Evolutionary conservation across 1,140 invertebrate species (phyloP).

Genomic region (Drosophila setifemur): DNA sequence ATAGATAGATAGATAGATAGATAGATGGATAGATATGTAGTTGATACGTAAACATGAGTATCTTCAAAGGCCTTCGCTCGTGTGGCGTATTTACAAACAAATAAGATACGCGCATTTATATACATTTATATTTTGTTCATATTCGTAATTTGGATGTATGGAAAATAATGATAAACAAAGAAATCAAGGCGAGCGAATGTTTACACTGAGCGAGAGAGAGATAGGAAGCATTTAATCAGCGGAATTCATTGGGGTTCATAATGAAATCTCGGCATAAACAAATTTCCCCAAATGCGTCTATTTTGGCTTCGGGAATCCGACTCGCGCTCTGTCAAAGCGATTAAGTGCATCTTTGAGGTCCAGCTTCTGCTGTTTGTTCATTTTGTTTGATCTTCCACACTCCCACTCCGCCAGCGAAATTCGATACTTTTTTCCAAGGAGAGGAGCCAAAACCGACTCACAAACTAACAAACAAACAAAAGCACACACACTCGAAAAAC

Average conservation of each 20-base stretch:
- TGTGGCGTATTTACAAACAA: constrained; percentile 65
- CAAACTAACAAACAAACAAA: constrained; percentile 6
- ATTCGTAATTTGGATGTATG: constrained; percentile 12
- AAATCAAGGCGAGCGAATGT: constrained; percentile 66
- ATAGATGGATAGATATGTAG: no score
- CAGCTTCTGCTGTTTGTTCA: constrained; percentile 14
- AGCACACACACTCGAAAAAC: constrained; percentile 14
- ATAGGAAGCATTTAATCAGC: constrained; percentile 44
- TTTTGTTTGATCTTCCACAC: constrained; percentile 24
- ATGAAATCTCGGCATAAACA: constrained; percentile 30
- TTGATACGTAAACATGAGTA: constrained; percentile 2
- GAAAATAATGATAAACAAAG: constrained; percentile 59
- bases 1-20: no score
- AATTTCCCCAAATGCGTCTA: constrained; percentile 14
- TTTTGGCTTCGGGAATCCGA: constrained; percentile 40
- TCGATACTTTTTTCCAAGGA: constrained; percentile 69
- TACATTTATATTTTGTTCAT: constrained; percentile 24
- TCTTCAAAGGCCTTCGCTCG: constrained; percentile 56
- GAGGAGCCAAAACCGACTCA: constrained; percentile 17
- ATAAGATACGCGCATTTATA: constrained; percentile 25
- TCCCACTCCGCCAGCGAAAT: constrained; percentile 45
- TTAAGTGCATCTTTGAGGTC: constrained; percentile 24
- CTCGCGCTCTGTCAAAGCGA: constrained; percentile 31
- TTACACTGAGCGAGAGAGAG: constrained; percentile 30
- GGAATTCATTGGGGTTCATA: constrained; percentile 56